Conservation (phyloP, 2,888 invertebrate genomes). For the Pseudococcus longispinus region DNA sequence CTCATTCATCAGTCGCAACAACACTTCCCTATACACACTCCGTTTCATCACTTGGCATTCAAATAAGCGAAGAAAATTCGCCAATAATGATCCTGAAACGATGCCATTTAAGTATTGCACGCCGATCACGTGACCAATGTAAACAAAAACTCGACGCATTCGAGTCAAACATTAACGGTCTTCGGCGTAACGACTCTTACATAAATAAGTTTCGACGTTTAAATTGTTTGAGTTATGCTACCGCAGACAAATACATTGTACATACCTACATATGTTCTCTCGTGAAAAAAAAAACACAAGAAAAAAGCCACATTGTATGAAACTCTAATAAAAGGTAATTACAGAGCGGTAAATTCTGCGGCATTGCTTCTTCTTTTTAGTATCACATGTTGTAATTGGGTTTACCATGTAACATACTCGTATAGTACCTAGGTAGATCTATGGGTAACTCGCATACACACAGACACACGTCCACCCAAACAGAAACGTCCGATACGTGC, state of each 20-base stretch:
- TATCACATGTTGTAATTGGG: not conserved
- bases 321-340: not conserved
- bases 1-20: not conserved
- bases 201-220: not conserved
- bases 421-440: too few species aligned
- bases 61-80: not conserved
- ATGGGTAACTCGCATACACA: not conserved
- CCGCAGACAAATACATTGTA: not conserved
- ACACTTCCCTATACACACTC: not conserved
- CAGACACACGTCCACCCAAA: not conserved
- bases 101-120: not conserved
- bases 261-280: not conserved
- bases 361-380: not conserved
- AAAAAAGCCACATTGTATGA: not conserved
- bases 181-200: not conserved
- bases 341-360: not conserved
- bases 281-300: not conserved
- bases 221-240: not conserved
- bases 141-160: not conserved
- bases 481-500: not conserved
- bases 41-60: not conserved
- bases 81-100: not conserved
- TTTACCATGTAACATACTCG: not conserved
- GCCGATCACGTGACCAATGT: not conserved
- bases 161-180: not conserved